Conservation (phyloP, 2,888 invertebrate genomes). For the Syrista parreyssii region DNA sequence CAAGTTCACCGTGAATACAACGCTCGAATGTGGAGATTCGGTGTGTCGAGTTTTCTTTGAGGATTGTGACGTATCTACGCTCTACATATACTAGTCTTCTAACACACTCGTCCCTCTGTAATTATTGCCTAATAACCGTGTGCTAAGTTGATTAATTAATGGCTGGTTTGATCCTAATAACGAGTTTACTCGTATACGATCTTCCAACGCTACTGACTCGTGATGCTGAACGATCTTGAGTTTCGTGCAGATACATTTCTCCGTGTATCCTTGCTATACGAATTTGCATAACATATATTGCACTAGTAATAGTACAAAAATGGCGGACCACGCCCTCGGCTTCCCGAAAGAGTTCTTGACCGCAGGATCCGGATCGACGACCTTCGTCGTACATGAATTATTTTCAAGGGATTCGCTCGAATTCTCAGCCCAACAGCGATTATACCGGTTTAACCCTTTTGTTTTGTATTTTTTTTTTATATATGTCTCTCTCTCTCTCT, state of each 20-base stretch:
- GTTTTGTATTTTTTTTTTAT: background rate
- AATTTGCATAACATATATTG: conserved; percentile 3
- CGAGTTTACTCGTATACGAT: conserved; percentile 1
- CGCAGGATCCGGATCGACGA: background rate
- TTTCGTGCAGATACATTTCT: background rate
- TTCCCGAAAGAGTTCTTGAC: conserved; percentile 1
- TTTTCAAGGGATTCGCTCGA: background rate
- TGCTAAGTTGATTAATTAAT: conserved; percentile 47
- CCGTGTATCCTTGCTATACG: background rate
- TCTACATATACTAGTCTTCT: conserved; percentile 26
- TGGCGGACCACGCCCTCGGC: conserved; percentile 1
- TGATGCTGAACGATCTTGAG: background rate
- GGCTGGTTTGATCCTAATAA: conserved; percentile 21
- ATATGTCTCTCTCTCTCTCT: background rate
- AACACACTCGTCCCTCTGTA: conserved; percentile 31
- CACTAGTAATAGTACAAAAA: background rate
- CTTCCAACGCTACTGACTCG: background rate
- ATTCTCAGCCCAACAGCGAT: background rate
- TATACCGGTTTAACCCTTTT: background rate
- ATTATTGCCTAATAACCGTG: conserved; percentile 45
- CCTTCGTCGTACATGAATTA: background rate
- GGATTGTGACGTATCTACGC: conserved; percentile 12
- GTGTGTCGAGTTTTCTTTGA: background rate
- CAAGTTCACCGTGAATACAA: background rate
- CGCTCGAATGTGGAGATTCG: background rate